Conservation (phyloP, 2,797 vertebrate species). For the Nasua narica region DNA sequence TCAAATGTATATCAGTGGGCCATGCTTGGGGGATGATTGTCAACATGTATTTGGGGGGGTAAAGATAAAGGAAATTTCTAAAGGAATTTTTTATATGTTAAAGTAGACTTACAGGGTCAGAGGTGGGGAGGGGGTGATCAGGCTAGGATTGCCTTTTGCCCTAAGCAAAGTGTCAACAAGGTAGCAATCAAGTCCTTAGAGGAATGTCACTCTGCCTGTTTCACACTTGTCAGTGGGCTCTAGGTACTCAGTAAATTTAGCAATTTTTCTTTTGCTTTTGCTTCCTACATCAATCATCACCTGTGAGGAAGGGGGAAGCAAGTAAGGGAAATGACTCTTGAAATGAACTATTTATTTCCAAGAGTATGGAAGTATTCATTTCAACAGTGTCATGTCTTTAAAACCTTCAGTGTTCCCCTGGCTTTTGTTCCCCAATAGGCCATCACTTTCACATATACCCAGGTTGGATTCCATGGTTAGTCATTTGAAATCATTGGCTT, state of each 20-base stretch:
- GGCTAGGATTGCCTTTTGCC: background rate
- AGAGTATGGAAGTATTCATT: background rate
- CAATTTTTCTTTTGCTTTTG: background rate
- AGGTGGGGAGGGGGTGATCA: no score
- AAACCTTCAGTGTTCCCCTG: background rate
- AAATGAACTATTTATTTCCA: background rate
- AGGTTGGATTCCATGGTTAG: background rate
- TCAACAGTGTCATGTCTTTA: background rate
- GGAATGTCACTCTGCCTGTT: background rate
- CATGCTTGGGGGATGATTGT: no score
- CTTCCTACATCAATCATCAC: background rate
- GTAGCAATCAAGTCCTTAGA: background rate
- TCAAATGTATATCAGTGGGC: no score
- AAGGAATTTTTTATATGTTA: no score
- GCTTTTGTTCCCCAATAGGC: background rate
- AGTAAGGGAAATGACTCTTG: rapidly evolving
- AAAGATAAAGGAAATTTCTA: no score
- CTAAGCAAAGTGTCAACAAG: no score
- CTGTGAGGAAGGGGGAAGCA: background rate
- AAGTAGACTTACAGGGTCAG: no score
- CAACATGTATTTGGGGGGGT: no score
- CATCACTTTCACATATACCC: background rate
- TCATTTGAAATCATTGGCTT: background rate
- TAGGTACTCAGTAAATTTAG: background rate
- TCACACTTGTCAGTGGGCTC: background rate